These are phyloP conservation scores for Dyspetes luteomarginatus DNA, from an alignment of 2,888 invertebrate genomes.

Conservation along the genomic window DNA sequence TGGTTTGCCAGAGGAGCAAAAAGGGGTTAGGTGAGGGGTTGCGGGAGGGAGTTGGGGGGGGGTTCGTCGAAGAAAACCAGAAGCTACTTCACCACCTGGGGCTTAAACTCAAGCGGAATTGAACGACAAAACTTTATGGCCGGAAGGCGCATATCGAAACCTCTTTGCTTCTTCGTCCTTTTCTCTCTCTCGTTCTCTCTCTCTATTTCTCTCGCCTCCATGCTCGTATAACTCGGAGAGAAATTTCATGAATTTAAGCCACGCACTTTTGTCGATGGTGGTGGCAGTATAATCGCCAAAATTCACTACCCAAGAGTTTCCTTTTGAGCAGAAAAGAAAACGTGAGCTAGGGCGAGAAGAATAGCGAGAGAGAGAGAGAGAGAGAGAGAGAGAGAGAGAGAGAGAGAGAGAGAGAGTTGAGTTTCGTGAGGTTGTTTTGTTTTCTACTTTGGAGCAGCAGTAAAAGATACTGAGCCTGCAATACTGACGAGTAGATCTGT, in stretches of 20 bases:
- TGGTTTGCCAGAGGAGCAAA: background rate
- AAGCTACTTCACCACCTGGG: conserved; percentile 49
- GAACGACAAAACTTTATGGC: conserved; percentile 63
- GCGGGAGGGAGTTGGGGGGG: conserved; percentile 15
- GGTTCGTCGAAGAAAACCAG: conserved; percentile 42
- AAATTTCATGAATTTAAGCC: conserved; percentile 57
- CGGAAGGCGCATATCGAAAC: conserved; percentile 54
- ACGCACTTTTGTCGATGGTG: conserved; percentile 15
- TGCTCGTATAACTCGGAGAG: conserved; percentile 42
- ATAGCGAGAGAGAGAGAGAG: background rate
- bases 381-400: background rate
- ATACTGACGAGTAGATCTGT: conserved; percentile 5
- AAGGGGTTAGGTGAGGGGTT: background rate
- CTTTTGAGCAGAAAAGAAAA: too few species aligned
- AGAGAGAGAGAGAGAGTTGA: background rate
- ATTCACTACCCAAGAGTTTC: conserved; percentile 14
- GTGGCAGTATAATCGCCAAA: conserved; percentile 5
- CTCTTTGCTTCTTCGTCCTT: conserved; percentile 15
- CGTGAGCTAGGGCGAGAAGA: background rate
- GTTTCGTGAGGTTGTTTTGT: conserved; percentile 9
- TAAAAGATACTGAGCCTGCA: conserved; percentile 16
- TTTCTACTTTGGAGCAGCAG: background rate
- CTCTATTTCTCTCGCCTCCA: background rate
- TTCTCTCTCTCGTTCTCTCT: conserved; percentile 12
- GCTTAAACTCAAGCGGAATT: conserved; percentile 62